phyloP scores from a whole-genome alignment of 1,140 invertebrate species.

The Lasioglossum albipes region DNA sequence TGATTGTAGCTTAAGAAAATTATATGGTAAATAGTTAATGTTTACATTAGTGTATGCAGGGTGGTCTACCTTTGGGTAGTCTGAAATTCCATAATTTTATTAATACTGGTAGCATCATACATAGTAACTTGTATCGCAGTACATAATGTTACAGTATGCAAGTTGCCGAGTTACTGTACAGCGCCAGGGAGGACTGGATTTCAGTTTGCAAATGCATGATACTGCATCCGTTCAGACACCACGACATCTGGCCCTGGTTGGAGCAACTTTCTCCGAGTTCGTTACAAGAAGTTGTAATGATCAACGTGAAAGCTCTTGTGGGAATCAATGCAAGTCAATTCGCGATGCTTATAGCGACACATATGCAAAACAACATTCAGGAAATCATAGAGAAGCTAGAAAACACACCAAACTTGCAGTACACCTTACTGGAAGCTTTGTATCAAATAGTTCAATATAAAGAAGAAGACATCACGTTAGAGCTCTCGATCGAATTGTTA shows the following conservation, averaged over 20 bases:
- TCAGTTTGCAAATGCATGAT: slow-evolving; percentile 76
- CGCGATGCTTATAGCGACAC: slow-evolving; percentile 65
- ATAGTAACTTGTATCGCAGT: slow-evolving; percentile 50
- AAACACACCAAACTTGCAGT: slow-evolving; percentile 79
- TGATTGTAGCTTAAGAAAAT: no score
- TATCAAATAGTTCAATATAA: slow-evolving; percentile 79
- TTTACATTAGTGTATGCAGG: background rate
- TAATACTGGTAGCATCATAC: slow-evolving; percentile 36
- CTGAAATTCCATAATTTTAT: slow-evolving; percentile 17
- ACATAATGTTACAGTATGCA: slow-evolving; percentile 69
- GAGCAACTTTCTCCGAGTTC: slow-evolving; percentile 70
- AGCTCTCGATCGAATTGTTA: slow-evolving; percentile 80
- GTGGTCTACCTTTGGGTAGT: background rate
- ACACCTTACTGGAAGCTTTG: slow-evolving; percentile 83
- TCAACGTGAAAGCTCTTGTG: slow-evolving; percentile 61
- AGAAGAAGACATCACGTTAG: slow-evolving; percentile 76
- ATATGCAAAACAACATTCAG: slow-evolving; percentile 64
- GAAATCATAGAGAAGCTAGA: slow-evolving; percentile 74
- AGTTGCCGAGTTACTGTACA: slow-evolving; percentile 74
- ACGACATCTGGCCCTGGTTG: slow-evolving; percentile 75
- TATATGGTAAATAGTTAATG: no score
- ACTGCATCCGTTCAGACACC: slow-evolving; percentile 66
- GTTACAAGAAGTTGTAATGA: slow-evolving; percentile 66
- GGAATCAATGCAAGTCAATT: slow-evolving; percentile 69
- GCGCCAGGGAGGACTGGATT: slow-evolving; percentile 75